Base-by-base conservation (phyloP, 2,113 vertebrate genomes). In the Rhinopomastus cyanomelas region DNA sequence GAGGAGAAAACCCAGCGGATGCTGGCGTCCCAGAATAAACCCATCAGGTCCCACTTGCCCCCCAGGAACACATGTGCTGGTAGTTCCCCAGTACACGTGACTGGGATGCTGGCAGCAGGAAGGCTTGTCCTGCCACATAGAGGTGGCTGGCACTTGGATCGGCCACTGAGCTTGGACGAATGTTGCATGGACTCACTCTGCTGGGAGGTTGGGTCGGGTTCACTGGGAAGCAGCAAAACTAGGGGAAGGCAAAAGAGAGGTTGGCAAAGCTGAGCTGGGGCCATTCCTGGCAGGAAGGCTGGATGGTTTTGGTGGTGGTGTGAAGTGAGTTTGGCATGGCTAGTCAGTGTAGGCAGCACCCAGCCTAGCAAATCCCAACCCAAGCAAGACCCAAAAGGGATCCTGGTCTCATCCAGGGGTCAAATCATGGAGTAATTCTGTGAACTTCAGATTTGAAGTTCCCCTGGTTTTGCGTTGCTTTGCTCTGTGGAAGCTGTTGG, bases 21-120 rank as follows among this genome's bases (percentile, higher is more conserved):
- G 6, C 44, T 53, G 65, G 26, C 11, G 3, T 44, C 44, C 79
- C 57, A 56, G 15, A 49, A 5, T 34, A 57, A 80, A 56, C 36
- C 53, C 36, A 0, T 1, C 2, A 57, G 18, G 32, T 60, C n/a
- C 26, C 6, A 1, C 32, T 12, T 1, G 1, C 7, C 46, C 46
- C 12, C 39, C 51, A 21, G 56, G n/a, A 53, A 23, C 23, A 4
- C 2, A 1, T 11, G 46, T 48, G 17, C 46, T 21, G 19, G 29
- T 16, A 15, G 20, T 57, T 53, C 48, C 55, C 61, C 29, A 5
- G 30, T 4, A 4, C 21, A 23, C 11, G 0, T 3, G 34, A 5
- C 74, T 30, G 27, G 39, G 64, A 11, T 61, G 10, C 17, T 2
- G 53, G 37, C 57, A 23, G 0, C 22, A 36, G 29, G 61, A 34